Evolutionary conservation across 1,140 invertebrate species (phyloP).

Genomic region (Eurosta solidaginis): DNA sequence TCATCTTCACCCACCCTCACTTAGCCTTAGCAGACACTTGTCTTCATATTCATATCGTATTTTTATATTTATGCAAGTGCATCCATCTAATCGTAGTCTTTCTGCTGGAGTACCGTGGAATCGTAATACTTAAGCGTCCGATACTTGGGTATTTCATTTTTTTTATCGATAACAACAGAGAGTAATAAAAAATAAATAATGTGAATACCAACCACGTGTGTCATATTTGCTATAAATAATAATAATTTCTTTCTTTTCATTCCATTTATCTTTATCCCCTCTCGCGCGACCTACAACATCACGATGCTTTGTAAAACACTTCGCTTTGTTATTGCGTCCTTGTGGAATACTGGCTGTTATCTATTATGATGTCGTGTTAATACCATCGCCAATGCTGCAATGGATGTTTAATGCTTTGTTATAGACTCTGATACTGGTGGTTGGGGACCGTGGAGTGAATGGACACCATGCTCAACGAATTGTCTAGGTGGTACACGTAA

Average conservation of each 20-base stretch:
- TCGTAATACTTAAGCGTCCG: neutral
- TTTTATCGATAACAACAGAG: neutral
- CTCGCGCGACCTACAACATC: neutral
- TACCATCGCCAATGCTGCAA: neutral
- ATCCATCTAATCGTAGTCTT: neutral
- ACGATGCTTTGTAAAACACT: neutral
- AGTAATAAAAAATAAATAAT: neutral
- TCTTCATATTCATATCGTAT: neutral
- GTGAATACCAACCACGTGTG: neutral
- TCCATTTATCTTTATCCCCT: neutral
- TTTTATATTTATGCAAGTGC: neutral
- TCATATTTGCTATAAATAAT: slow-evolving; percentile 13
- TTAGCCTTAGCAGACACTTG: neutral
- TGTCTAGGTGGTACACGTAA: slow-evolving; percentile 77
- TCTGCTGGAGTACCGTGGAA: neutral
- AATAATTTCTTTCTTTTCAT: neutral
- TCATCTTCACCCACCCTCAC: neutral
- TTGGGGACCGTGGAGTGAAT: slow-evolving; percentile 81
- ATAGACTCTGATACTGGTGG: slow-evolving; percentile 76
- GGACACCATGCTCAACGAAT: slow-evolving; percentile 80
- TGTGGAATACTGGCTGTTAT: neutral
- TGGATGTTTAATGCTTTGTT: neutral
- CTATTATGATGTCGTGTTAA: neutral
- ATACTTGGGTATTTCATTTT: too few species aligned
- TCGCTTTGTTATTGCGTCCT: neutral